Percentiles rank a stretch among this genome's conserved stretches.
phyloP scores from a whole-genome alignment of 2,888 invertebrate genomes.

The Hemistola chrysoprasaria region DNA sequence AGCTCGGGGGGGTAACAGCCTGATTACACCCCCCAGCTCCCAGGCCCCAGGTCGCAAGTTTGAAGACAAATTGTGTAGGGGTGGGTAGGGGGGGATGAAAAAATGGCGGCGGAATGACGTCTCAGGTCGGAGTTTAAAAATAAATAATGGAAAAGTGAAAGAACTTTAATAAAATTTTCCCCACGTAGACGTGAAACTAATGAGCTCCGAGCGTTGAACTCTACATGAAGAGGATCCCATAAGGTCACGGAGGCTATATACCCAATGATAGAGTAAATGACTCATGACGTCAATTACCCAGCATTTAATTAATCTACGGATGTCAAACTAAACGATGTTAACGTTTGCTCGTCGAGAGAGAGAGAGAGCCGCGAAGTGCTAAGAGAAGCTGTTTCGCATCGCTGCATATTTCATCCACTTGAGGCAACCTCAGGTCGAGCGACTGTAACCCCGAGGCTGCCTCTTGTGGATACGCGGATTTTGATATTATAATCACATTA shows the following conservation, averaged over 20 bases:
- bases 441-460: too few species aligned
- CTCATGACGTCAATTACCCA: too few species aligned
- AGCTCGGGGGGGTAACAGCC: slow-evolving; percentile 35
- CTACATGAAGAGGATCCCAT: slow-evolving; percentile 11
- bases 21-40: slow-evolving; percentile 36
- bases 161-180: slow-evolving; percentile 30
- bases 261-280: too few species aligned
- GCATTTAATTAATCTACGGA: too few species aligned
- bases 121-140: slow-evolving; percentile 53
- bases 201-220: slow-evolving; percentile 12
- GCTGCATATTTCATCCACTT: too few species aligned
- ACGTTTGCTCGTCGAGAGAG: too few species aligned
- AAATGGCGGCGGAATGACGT: slow-evolving; percentile 60
- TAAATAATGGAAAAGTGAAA: slow-evolving; percentile 46
- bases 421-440: too few species aligned
- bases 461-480: too few species aligned
- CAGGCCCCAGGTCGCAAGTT: slow-evolving; percentile 60
- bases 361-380: too few species aligned
- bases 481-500: too few species aligned
- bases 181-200: slow-evolving; percentile 19
- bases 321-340: too few species aligned
- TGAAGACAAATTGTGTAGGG: slow-evolving; percentile 66
- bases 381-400: too few species aligned
- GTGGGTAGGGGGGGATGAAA: slow-evolving; percentile 44
- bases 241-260: background rate